Conservation (phyloP, 2,888 invertebrate species). For the Ophion ventricosus region DNA sequence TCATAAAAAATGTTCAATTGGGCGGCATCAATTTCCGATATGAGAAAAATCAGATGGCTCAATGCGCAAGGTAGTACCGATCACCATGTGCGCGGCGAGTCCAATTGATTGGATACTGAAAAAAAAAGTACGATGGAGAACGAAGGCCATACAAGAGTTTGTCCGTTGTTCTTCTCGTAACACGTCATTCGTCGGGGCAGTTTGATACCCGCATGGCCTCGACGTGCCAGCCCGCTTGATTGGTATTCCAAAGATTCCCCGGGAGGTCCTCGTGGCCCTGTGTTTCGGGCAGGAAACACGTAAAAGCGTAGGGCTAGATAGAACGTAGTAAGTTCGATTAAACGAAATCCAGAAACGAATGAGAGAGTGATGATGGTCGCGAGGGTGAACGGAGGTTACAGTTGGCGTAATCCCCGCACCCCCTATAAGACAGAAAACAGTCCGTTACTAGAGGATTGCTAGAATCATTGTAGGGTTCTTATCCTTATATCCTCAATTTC, state of each 20-base stretch:
- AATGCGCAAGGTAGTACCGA: neutral
- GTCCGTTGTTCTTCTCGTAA: neutral
- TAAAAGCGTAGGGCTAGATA: conserved; percentile 1
- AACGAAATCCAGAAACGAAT: conserved; percentile 36
- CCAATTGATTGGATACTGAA: neutral
- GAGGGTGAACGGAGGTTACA: conserved; percentile 3
- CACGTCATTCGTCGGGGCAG: conserved; percentile 69
- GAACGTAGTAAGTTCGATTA: conserved; percentile 5
- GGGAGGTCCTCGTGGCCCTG: conserved; percentile 55
- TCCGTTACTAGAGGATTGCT: neutral
- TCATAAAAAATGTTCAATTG: no score
- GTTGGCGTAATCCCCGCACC: neutral
- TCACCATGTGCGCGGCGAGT: neutral
- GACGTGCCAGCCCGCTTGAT: conserved; percentile 75
- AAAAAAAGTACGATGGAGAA: neutral
- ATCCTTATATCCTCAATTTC: conserved; percentile 82
- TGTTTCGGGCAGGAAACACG: conserved; percentile 8
- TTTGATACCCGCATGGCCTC: conserved; percentile 78
- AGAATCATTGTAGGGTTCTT: neutral
- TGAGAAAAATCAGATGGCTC: neutral
- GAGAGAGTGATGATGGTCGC: conserved; percentile 26
- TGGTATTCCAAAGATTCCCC: conserved; percentile 73
- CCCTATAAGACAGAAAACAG: conserved; percentile 8
- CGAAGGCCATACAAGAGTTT: neutral
- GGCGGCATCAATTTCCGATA: neutral